Evolutionary conservation across 2,113 vertebrate genomes (phyloP).

Genomic region (Hydropotes inermis): DNA sequence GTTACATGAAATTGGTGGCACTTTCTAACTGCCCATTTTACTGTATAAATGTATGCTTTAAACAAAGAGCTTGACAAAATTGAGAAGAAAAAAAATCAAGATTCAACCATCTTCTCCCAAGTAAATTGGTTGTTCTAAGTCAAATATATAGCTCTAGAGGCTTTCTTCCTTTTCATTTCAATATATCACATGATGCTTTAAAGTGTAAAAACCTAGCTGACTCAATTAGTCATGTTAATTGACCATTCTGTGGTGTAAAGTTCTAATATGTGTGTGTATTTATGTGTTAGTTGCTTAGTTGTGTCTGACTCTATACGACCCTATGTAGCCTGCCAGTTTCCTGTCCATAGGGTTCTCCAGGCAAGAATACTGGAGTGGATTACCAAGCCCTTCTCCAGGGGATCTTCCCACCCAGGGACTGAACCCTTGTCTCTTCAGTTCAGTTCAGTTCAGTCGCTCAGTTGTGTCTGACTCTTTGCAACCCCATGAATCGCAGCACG

Average conservation of each 20-base stretch:
- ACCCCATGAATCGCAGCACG: too few species aligned
- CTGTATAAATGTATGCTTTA: not conserved
- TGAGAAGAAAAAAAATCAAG: not conserved
- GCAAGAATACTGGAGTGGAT: not conserved
- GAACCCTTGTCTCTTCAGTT: not conserved
- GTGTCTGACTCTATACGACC: not conserved
- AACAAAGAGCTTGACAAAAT: not conserved
- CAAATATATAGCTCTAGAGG: not conserved
- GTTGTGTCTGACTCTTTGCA: rapidly evolving
- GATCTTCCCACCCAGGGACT: not conserved
- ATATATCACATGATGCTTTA: not conserved
- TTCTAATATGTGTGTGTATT: constrained; percentile 44
- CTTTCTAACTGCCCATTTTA: not conserved
- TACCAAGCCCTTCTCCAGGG: not conserved
- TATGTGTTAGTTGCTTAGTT: not conserved
- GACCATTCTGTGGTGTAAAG: constrained; percentile 58
- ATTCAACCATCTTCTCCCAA: not conserved
- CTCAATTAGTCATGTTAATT: constrained; percentile 51
- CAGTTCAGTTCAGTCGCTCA: too few species aligned
- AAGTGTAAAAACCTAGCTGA: constrained; percentile 33
- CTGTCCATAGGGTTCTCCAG: not conserved
- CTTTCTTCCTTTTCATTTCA: constrained; percentile 12
- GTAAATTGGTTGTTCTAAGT: not conserved
- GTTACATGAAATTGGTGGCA: not conserved
- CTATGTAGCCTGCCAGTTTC: not conserved